Conservation (phyloP, 1,140 invertebrate species). For the Paraescarpia echinospica region DNA sequence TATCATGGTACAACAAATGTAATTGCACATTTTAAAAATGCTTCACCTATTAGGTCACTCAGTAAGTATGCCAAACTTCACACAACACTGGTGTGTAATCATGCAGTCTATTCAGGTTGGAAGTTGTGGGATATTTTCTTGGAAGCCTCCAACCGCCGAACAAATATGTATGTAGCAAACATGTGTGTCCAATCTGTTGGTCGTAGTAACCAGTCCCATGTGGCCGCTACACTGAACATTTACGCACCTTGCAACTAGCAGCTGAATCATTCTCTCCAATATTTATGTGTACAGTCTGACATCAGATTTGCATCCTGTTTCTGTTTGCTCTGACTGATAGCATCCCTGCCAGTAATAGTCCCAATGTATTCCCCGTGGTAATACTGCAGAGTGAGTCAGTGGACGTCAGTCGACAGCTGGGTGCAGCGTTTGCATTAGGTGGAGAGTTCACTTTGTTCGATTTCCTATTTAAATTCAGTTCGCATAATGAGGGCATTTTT, state of each 20-base stretch:
- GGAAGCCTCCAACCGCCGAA: background rate
- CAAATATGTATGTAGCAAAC: background rate
- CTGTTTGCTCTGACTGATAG: background rate
- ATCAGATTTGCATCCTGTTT: background rate
- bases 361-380: background rate
- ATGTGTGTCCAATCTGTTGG: background rate
- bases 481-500: background rate
- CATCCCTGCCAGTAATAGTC: background rate
- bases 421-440: background rate
- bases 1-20: background rate
- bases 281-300: background rate
- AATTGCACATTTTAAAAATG: background rate
- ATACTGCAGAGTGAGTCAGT: background rate
- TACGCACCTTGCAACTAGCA: background rate
- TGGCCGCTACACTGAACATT: background rate
- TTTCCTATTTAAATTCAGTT: slow-evolving; percentile 7
- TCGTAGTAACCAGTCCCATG: background rate
- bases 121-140: background rate
- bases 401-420: background rate
- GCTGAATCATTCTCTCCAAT: background rate
- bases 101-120: background rate
- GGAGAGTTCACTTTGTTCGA: background rate
- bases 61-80: background rate
- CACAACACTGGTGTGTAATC: background rate
- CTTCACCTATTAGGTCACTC: background rate